Evolutionary conservation across 2,113 vertebrate genomes (phyloP), one percentile per base, ranked within the genome.

Genomic region (Andinoacara biseriatus): DNA sequence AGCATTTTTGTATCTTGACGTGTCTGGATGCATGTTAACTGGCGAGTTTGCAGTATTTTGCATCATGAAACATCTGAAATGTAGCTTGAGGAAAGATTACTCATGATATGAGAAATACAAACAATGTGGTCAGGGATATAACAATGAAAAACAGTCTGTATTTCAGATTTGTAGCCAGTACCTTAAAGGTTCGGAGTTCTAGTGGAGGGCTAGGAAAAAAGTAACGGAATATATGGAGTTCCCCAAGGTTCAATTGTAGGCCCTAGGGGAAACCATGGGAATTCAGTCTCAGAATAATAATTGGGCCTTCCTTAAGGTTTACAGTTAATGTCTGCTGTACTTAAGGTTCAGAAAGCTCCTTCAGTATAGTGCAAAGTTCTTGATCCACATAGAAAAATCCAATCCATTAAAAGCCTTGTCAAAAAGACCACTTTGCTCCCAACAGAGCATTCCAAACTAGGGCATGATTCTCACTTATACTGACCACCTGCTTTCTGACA

Each of bases 401-500:
- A 56, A 88, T 91, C 90, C 92, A 94, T 94, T 94, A 94, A 91
- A 92, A 85, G 63, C 60, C 84, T 89, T 94, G 89, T 92, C 89
- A 91, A 90, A 72, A 92, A 81, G 74, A 87, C 78, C 74, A 72
- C 78, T 89, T 74, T 76, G 85, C 63, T 95, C 94, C 93, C 94
- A 86, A 79, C 72, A 91, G 94, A 92, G 90, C 49, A 15, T 52
- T 63, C 78, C 85, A 87, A 94, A 91, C 86, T 94, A 94, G 94
- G 93, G 86, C 94, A 94, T 84, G 91, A 89, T 89, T 95, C 93
- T 94, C 92, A 94, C 93, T 91, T 89, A 89, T 78, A 93, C 89
- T 92, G 92, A 92, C 93, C 93, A 93, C 87, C 91, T 20, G 74
- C 85, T 81, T 89, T 88, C 89, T 91, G 89, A 93, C 91, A 92